Conservation (phyloP, 2,888 invertebrate species). For the Nemurella pictetii region DNA sequence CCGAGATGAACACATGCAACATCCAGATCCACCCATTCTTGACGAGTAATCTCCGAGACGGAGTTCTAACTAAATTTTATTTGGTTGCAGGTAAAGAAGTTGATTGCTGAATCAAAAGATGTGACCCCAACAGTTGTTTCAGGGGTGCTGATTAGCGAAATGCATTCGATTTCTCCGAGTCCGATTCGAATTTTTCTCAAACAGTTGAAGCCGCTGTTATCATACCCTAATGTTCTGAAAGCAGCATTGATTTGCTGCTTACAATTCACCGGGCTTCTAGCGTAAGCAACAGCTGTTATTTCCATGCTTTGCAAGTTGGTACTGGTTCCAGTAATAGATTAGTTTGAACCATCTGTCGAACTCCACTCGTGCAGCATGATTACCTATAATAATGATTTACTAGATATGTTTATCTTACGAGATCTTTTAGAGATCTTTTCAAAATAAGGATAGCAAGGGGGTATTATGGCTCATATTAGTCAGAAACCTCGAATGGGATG, state of each 20-base stretch:
- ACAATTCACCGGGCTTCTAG: constrained; percentile 67
- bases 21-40: no score
- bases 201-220: constrained; percentile 68
- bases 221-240: constrained; percentile 62
- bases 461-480: no score
- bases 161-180: neutral
- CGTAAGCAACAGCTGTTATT: constrained; percentile 55
- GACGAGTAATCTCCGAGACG: no score
- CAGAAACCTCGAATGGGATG: no score
- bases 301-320: neutral
- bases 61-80: neutral
- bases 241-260: constrained; percentile 65
- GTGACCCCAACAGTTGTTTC: constrained; percentile 25
- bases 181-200: constrained; percentile 54
- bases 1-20: no score
- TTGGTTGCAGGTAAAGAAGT: neutral
- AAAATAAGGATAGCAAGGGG: no score
- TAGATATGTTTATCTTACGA: no score
- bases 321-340: neutral
- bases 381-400: no score
- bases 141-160: neutral
- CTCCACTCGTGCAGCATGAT: no score
- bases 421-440: no score
- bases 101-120: neutral
- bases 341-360: no score